Base-by-base conservation (phyloP, 2,113 vertebrate species). In the Grallaria varia region DNA sequence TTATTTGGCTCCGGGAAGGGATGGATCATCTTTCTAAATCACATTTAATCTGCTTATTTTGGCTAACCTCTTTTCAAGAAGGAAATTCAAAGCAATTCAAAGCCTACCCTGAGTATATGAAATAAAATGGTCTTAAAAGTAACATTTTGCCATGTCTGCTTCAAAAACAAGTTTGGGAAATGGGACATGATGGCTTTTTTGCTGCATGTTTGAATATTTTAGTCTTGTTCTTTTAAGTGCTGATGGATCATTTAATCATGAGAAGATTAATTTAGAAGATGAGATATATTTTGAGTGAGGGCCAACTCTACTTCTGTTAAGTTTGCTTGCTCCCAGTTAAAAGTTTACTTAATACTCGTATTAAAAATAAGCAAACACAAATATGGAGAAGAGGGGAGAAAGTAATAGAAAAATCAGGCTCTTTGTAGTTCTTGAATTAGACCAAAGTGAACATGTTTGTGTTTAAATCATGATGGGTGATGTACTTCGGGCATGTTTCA, bases 1-100 rank as follows among this genome's bases (percentile, higher is more conserved):
- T 98, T 98, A 99, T 98, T 98, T 97, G 96, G 80, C 90, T 97
- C 89, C 97, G 97, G 97, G 97, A 98, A 98, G 97, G 94, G 93
- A 95, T 87, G 74, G 93, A 94, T 98, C 97, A 98, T 97, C 98
- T 96, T 96, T 97, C 98, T 92, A 92, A 98, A 98, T 97, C 97
- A 92, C 85, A 83, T 97, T 97, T 98, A 98, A 98, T 98, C 98
- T 97, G 97, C 98, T 98, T 98, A 98, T 95, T 95, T 94, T 93
- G 90, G 93, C 80, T 97, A 98, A 97, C 97, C 97, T 98, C 93
- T 97, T 97, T 98, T 91, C 89, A 75, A 93, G 98, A 97, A 90
- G 94, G 97, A 96, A 81, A 94, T 94, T 89, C 71, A 92, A 86
- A 97, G 89, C 84, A 81, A 94, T 94, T 89, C 71, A 92, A 86